Percentiles rank a stretch among this genome's conserved stretches.
These are phyloP conservation scores for Caenorhabditis zanzibari DNA, from an alignment of 2,888 invertebrate genomes.

Conservation along the genomic window DNA sequence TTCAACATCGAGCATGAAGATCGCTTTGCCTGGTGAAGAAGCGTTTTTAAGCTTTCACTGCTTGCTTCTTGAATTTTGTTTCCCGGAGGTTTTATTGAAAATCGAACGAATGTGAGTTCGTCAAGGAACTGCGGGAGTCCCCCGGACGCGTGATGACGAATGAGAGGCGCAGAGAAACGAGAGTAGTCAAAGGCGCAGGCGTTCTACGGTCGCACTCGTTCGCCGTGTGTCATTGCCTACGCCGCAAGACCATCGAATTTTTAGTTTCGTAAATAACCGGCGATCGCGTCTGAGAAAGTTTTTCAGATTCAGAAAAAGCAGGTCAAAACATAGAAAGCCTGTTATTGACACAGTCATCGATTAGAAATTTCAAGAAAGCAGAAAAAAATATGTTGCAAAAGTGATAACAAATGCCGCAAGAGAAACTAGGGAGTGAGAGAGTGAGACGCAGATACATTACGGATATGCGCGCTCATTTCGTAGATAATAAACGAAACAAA, in stretches of 20 bases:
- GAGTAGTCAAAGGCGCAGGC: constrained; percentile 13
- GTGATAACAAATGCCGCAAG: no score
- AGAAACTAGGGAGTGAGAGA: no score
- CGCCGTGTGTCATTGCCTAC: constrained; percentile 9
- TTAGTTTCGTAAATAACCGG: not conserved
- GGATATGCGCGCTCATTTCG: no score
- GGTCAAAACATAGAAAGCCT: no score
- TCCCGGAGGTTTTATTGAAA: constrained; percentile 13
- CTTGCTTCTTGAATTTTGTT: not conserved
- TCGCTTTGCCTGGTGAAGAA: not conserved
- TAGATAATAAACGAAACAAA: no score
- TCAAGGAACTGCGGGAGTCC: not conserved
- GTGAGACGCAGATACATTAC: no score
- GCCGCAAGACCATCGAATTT: constrained; percentile 5
- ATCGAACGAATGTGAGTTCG: constrained; percentile 26
- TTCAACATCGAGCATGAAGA: not conserved
- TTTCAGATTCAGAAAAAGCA: no score
- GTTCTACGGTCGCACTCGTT: constrained; percentile 32
- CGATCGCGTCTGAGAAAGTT: not conserved
- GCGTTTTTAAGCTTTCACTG: not conserved
- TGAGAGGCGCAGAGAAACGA: constrained; percentile 21
- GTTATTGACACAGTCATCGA: no score
- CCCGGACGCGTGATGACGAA: constrained; percentile 33
- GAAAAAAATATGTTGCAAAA: no score
- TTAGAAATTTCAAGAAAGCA: no score